Conservation (phyloP, 2,888 invertebrate species). For the Agapetus fuscipes region DNA sequence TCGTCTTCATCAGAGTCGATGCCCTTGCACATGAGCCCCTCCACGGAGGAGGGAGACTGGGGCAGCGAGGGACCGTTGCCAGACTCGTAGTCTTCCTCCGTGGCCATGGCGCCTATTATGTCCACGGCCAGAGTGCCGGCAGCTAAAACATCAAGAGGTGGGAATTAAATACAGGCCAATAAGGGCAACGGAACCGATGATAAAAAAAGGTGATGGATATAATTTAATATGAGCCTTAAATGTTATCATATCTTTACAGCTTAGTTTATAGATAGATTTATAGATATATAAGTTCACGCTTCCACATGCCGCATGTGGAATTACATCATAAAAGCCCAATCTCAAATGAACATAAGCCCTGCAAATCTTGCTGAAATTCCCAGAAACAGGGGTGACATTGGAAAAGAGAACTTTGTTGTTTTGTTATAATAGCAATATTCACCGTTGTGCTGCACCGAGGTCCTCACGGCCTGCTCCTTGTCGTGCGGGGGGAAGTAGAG, state of each 20-base stretch:
- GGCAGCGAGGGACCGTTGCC: constrained; percentile 94
- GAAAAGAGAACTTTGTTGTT: constrained; percentile 16
- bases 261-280: no score
- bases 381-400: no score
- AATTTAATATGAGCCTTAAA: no score
- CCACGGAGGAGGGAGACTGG: constrained; percentile 85
- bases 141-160: constrained; percentile 6
- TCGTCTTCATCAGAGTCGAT: constrained; percentile 80
- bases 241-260: no score
- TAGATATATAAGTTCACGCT: constrained; percentile 3
- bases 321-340: no score
- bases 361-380: no score
- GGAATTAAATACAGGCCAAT: no score
- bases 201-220: no score
- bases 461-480: constrained; percentile 28
- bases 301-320: no score
- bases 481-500: constrained; percentile 69
- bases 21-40: constrained; percentile 65
- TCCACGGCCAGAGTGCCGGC: constrained; percentile 24
- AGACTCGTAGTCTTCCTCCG: constrained; percentile 91
- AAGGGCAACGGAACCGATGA: no score
- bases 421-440: no score
- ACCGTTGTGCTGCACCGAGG: constrained; percentile 14
- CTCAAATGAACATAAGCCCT: no score
- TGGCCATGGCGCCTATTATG: constrained; percentile 38